phyloP scores from a whole-genome alignment of 2,888 invertebrate genomes.

The Unio delphinus region DNA sequence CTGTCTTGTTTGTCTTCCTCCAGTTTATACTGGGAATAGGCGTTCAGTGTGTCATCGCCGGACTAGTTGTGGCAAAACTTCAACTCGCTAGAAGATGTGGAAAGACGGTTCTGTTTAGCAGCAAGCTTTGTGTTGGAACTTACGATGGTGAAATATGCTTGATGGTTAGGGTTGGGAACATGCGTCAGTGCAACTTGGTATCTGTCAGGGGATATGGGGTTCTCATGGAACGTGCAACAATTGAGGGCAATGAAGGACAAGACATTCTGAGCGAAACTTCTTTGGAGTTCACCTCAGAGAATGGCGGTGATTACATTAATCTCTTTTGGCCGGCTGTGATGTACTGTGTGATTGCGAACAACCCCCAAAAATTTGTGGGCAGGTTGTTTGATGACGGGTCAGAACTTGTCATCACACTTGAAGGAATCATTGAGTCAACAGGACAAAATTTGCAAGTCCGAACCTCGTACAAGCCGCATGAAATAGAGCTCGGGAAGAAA shows the following conservation, averaged over 20 bases:
- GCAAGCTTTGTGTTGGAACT: slow-evolving; percentile 88
- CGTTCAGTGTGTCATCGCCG: slow-evolving; percentile 81
- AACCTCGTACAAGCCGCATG: slow-evolving; percentile 48
- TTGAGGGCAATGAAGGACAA: slow-evolving; percentile 90
- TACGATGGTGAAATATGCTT: slow-evolving; percentile 69
- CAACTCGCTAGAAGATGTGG: slow-evolving; percentile 95
- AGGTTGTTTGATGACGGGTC: slow-evolving; percentile 91
- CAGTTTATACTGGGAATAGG: slow-evolving; percentile 91
- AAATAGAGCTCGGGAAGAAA: slow-evolving; percentile 49
- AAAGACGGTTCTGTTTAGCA: slow-evolving; percentile 92
- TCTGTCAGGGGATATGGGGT: slow-evolving; percentile 95
- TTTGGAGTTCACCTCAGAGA: slow-evolving; percentile 93
- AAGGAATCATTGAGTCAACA: slow-evolving; percentile 80
- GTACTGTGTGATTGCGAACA: slow-evolving; percentile 77
- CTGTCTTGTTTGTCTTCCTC: slow-evolving; percentile 88
- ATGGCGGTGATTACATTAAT: slow-evolving; percentile 92
- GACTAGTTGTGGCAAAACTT: slow-evolving; percentile 91
- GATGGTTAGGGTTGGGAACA: slow-evolving; percentile 71
- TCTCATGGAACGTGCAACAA: slow-evolving; percentile 85
- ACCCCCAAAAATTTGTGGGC: slow-evolving; percentile 73
- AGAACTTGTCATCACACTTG: slow-evolving; percentile 94
- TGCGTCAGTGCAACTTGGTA: slow-evolving; percentile 64
- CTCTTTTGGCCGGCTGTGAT: slow-evolving; percentile 88
- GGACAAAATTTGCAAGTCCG: slow-evolving; percentile 50
- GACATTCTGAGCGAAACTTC: slow-evolving; percentile 91